Evolutionary conservation across 53 echinoderm and acorn worm species (phyloP).

Genomic region (Patiria pectinifera): DNA sequence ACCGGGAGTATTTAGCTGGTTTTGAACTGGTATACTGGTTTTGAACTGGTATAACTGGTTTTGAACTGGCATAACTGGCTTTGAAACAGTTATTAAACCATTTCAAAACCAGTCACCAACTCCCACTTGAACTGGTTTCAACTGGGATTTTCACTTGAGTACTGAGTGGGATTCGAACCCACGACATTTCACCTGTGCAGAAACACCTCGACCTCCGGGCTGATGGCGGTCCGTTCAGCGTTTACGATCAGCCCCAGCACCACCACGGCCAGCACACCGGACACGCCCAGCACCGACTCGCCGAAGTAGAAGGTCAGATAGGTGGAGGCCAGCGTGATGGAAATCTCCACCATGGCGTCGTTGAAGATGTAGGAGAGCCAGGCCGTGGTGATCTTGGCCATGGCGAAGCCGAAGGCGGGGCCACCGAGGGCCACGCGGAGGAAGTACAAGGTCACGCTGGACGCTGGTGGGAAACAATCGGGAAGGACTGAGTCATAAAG

Average conservation of each 20-base stretch:
- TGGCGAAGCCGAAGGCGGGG: conserved; percentile 74
- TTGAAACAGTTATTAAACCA: too few species aligned
- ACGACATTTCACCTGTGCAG: conserved; percentile 79
- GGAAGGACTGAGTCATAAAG: too few species aligned
- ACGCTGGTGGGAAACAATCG: conserved; percentile 58
- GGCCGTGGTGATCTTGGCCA: conserved; percentile 84
- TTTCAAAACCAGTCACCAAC: too few species aligned
- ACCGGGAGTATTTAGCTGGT: too few species aligned
- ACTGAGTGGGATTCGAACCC: too few species aligned
- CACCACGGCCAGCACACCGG: conserved; percentile 92
- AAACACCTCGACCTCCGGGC: conserved; percentile 97
- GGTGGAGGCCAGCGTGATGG: conserved; percentile 93
- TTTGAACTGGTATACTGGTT: too few species aligned
- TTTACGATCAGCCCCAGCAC: conserved; percentile 91
- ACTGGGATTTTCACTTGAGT: neutral
- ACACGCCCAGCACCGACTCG: conserved; percentile 77
- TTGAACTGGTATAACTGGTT: too few species aligned
- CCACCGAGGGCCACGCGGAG: conserved; percentile 88
- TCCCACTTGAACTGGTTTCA: neutral
- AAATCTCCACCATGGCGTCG: conserved; percentile 96
- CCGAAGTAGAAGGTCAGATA: conserved; percentile 93
- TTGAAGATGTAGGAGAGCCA: conserved; percentile 96
- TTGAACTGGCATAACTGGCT: too few species aligned
- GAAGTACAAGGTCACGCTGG: conserved; percentile 73
- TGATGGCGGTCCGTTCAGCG: conserved; percentile 86